Evolutionary conservation across 2,888 invertebrate genomes (phyloP), one percentile per base, ranked within the genome.

Genomic region (Blera fallax): DNA sequence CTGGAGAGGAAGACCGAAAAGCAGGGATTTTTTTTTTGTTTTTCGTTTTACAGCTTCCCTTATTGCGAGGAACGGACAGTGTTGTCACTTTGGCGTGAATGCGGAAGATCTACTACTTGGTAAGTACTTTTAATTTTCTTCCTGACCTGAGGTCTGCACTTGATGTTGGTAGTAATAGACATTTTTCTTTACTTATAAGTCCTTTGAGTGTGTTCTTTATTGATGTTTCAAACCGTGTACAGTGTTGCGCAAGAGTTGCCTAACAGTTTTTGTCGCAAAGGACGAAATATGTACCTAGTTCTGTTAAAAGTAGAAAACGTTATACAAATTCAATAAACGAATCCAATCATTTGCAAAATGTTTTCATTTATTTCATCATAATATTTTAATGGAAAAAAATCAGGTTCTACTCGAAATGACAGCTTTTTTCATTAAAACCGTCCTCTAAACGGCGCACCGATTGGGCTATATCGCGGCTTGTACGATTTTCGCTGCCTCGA

Each of bases 1-100:
- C 45, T 52, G 14, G 43, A 74, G 48, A 73, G 58, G 50, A 52
- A 34, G 3, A 65, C 29, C 56, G 21, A 64, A 52, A 37, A 43
- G 52, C 72, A 67, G 60, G 52, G 65, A 77, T 64, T 8, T 45
- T 56, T 11, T 58, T 56, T 1, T 21, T 81, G 21, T 27, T 40
- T 45, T 21, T 69, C 37, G 52, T 16, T 24, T 48, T 18, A 62
- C 82, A 83, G 77, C 67, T 78, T 83, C 65, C 52, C 65, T 54
- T 48, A 67, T 74, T 70, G 62, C 52, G 45, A 58, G 58, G 52
- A 60, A 43, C 14, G 45, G 62, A 37, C 77, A 78, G 83, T 73
- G 78, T 83, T 83, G 83, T 73, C 73, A 77, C 50, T 78, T 77
- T 54, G 34, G 52, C 14, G 21, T 45, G 32, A 37, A 11, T 18